Evolutionary conservation across 2,113 vertebrate genomes (phyloP), one percentile per base, ranked within the genome.

Genomic region (Solenodon paradoxus): DNA sequence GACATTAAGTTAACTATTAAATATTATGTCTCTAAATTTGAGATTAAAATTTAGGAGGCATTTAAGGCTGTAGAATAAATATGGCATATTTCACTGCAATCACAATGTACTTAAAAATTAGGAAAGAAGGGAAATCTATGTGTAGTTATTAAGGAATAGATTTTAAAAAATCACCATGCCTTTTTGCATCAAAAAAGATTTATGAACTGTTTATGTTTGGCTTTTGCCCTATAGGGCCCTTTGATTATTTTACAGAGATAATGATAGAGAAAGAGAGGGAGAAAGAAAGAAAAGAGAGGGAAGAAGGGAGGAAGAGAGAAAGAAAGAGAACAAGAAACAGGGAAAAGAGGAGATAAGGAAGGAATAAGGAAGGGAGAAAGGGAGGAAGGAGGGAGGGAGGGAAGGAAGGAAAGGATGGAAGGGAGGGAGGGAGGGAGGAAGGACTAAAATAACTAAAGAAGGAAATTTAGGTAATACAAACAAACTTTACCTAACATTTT

Each of bases 181-280:
- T 72, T 47, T 92, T 92, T 84, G 22, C 53, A 91, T 88, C 61
- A 77, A 61, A 71, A 3, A 20, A 45, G 11, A 61, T 92, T 92
- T 61, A 61, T 35, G n/a, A 38, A 78, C 35, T 24, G 84, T 71
- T 78, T n/a, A 13, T 51, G 9, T 64, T 75, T 94, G n/a, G 53
- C 45, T 82, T 89, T 82, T 78, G 19, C 17, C 26, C 59, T 59
- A 32, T 45, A 53, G 17, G 40, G 12, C 2, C 11, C 24, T 88
- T 80, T n/a, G n/a, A n/a, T n/a, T n/a, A n/a, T n/a, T n/a, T n/a
- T n/a, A n/a, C n/a, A n/a, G n/a, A n/a, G n/a, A n/a, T n/a, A n/a
- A n/a, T n/a, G n/a, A 51, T 30, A 32, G 3, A 32, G 9, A 57
- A 30, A 24, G 4, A 24, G 20, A 51, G 16, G 6, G 22, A 28